phyloP scores from a whole-genome alignment of 2,113 vertebrate genomes.

The Rousettus leschenaultii region DNA sequence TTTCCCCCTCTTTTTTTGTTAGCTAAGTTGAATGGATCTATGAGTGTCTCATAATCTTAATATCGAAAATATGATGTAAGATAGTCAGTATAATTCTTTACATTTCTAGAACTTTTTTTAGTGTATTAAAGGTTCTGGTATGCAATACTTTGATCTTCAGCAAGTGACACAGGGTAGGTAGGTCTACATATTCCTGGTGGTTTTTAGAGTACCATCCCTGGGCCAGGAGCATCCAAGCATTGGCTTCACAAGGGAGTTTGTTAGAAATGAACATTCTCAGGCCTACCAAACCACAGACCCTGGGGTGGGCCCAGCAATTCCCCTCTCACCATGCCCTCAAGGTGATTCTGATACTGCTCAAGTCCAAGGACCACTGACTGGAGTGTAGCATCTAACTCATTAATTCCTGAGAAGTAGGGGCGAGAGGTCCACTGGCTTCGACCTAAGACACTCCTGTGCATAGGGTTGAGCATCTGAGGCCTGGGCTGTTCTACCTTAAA shows the following conservation, averaged over 20 bases:
- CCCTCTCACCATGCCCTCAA: too few species aligned
- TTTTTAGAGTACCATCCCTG: neutral
- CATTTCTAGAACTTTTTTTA: neutral
- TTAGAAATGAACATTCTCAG: neutral
- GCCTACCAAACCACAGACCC: too few species aligned
- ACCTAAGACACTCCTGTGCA: neutral
- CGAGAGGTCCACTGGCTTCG: fast-evolving
- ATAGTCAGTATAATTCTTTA: neutral
- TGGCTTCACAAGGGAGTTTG: neutral
- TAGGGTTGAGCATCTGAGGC: neutral
- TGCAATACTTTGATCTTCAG: neutral
- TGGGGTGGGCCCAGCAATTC: neutral
- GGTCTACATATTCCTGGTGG: neutral
- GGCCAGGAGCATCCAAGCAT: neutral
- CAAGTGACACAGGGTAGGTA: neutral
- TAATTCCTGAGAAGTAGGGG: neutral
- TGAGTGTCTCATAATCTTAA: neutral
- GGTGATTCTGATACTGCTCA: too few species aligned
- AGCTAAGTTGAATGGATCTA: neutral
- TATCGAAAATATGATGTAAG: neutral
- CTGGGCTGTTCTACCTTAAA: neutral
- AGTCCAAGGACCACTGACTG: neutral
- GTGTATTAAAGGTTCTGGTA: neutral
- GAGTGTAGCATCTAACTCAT: neutral
- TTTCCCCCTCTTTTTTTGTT: neutral